phyloP scores from a whole-genome alignment of 1,140 invertebrate genomes.

The Drosophila leontia region DNA sequence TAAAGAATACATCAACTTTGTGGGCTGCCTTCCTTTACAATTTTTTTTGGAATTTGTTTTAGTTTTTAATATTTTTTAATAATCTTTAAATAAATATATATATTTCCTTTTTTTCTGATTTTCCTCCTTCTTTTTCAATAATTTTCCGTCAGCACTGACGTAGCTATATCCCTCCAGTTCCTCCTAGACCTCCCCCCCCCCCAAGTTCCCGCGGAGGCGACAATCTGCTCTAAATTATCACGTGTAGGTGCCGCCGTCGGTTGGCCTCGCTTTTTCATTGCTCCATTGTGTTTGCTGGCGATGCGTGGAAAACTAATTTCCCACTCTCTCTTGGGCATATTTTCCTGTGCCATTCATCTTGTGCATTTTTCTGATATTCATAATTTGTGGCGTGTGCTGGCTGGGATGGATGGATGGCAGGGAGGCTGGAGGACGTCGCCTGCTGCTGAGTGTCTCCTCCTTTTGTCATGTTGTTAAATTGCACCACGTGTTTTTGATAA shows the following conservation, averaged over 20 bases:
- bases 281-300: conserved; percentile 78
- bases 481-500: conserved; percentile 82
- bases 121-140: too few species aligned
- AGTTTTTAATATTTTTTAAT: too few species aligned
- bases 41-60: too few species aligned
- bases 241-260: conserved; percentile 67
- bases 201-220: conserved; percentile 53
- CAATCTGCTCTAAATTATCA: conserved; percentile 83
- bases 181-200: background rate
- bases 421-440: background rate
- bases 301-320: conserved; percentile 82
- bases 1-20: too few species aligned
- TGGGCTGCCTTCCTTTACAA: too few species aligned
- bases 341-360: conserved; percentile 75
- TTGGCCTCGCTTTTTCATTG: conserved; percentile 26
- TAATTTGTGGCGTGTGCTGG: conserved; percentile 78
- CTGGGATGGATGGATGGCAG: background rate
- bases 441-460: conserved; percentile 13
- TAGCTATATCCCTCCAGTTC: background rate
- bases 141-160: background rate
- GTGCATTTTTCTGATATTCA: conserved; percentile 71
- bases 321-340: conserved; percentile 29
- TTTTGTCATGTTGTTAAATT: conserved; percentile 75
- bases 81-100: too few species aligned
- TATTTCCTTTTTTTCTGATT: too few species aligned